These are phyloP conservation scores for Dascyllus trimaculatus DNA, from an alignment of 2,113 vertebrate genomes.

Conservation along the genomic window DNA sequence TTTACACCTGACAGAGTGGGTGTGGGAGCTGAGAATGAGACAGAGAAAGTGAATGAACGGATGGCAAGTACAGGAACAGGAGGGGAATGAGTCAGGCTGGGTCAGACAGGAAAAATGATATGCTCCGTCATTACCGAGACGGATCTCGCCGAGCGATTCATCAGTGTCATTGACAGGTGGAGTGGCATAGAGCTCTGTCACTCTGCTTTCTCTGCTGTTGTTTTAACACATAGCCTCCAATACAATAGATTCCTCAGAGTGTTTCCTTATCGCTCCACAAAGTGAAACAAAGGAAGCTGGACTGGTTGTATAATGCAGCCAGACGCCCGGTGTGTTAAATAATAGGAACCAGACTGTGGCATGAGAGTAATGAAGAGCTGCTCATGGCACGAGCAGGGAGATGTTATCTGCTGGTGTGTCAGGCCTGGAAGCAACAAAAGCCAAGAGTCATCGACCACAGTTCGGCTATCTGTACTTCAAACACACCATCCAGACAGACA, in stretches of 20 bases:
- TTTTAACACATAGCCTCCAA: neutral
- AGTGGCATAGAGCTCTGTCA: constrained; percentile 8
- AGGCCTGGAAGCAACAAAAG: constrained; percentile 7
- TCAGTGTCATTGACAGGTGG: constrained; percentile 49
- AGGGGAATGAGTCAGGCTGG: constrained; percentile 51
- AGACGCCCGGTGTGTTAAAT: constrained; percentile 37
- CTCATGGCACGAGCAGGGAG: constrained; percentile 48
- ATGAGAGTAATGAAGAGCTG: constrained; percentile 31
- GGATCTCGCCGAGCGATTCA: constrained; percentile 31
- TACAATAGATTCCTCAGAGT: neutral
- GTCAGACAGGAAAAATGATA: constrained; percentile 50
- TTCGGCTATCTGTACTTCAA: constrained; percentile 28
- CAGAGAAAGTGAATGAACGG: constrained; percentile 40
- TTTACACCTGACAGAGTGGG: constrained; percentile 54
- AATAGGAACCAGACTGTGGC: constrained; percentile 45
- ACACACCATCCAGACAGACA: constrained; percentile 37
- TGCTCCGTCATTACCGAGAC: constrained; percentile 19
- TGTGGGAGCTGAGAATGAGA: constrained; percentile 26
- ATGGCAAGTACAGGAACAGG: constrained; percentile 17
- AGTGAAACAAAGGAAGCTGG: constrained; percentile 48
- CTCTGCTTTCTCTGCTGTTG: neutral
- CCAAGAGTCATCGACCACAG: constrained; percentile 33
- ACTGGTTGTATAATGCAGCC: constrained; percentile 16
- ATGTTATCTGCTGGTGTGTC: constrained; percentile 31
- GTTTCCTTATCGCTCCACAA: constrained; percentile 33